Base-by-base conservation (phyloP, 2,888 invertebrate genomes). In the Furcula furcula region DNA sequence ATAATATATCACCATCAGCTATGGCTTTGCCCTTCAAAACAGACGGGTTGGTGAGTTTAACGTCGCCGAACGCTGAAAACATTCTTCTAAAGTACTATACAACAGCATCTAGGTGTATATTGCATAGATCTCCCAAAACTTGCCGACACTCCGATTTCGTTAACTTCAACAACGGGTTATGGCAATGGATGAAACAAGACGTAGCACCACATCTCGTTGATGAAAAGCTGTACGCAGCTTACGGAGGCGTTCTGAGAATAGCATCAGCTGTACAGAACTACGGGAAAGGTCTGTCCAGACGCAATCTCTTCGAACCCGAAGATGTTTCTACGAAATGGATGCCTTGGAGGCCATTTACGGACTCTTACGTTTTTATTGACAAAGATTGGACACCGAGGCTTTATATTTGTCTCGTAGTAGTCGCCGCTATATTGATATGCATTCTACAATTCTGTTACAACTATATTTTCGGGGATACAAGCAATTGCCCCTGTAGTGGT, bases 141-240 rank as follows among this genome's bases (percentile, higher is more conserved):
- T 88, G 88, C 46, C 73, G 86, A 1, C 84, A 85, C 45, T 37
- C 65, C 0, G 87, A 87, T 50, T 85, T 85, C 29, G 68, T 81
- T 2, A 80, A 70, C 47, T 86, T 86, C 30, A 84, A 87, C 42
- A 82, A 77, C 33, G 83, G 81, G 13, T 46, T 88, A 22, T 87
- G 87, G 86, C 77, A 80, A 38, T 88, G 86, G 86, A 77, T 88
- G 82, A 84, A 85, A 46, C 70, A 72, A 9, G 76, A 82, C 6
- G 76, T 88, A 0, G 83, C 86, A 2, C 77, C 84, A 4, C 85
- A 79, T 46, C 65, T 88, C 3, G 47, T 60, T 1, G 85, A 87
- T 25, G 87, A 86, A 34, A 73, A 76, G 29, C 55, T 86, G 21
- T 88, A 82, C 33, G 55, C 79, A 7, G 85, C 86, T 3, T 87